These are phyloP conservation scores for Psittacula derbiana DNA, from an alignment of 2,797 vertebrate species.

Conservation along the genomic window DNA sequence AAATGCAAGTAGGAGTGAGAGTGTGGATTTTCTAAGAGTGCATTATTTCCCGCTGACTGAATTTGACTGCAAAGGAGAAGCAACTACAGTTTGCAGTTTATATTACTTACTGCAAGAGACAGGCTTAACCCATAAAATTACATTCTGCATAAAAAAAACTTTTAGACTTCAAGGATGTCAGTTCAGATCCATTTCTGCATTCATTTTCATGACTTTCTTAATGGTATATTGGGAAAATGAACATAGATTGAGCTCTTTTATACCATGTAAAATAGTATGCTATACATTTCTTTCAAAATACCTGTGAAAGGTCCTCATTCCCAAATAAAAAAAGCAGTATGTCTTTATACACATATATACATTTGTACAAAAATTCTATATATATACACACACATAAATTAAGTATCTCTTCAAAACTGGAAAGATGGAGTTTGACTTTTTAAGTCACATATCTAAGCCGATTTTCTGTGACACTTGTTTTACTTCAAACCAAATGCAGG, in stretches of 20 bases:
- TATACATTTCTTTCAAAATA: background rate
- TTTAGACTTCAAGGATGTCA: background rate
- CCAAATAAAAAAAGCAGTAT: background rate
- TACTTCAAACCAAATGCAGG: constrained; percentile 62
- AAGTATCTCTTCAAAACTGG: background rate
- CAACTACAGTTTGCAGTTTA: background rate
- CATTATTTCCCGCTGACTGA: constrained; percentile 9
- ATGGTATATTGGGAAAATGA: background rate
- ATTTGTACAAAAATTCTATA: background rate
- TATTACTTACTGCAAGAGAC: background rate
- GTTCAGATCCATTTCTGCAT: background rate
- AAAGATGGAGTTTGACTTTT: background rate
- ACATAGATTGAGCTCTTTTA: background rate
- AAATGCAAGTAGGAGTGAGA: constrained; percentile 15
- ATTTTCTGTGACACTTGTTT: background rate
- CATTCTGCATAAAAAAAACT: background rate
- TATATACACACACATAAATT: background rate
- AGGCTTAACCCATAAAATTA: background rate
- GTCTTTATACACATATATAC: background rate
- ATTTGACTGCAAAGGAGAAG: constrained; percentile 3
- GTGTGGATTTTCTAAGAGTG: background rate
- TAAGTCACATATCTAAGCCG: background rate
- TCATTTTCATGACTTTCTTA: background rate
- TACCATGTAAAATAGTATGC: background rate
- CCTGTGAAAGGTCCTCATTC: background rate